phyloP scores from a whole-genome alignment of 2,888 invertebrate genomes.

The Odontocerum albicorne region DNA sequence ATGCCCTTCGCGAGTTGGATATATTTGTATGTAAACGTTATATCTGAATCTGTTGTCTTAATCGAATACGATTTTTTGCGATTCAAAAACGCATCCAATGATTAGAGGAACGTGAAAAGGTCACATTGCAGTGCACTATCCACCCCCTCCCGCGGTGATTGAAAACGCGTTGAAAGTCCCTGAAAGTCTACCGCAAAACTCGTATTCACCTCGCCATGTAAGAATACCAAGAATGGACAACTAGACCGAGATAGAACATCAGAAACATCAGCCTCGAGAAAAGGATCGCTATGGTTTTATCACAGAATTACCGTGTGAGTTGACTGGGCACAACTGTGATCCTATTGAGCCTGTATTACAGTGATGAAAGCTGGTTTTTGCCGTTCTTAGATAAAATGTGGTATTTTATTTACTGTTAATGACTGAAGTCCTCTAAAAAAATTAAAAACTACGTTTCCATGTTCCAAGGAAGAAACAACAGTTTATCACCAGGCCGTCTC shows the following conservation, averaged over 20 bases:
- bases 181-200: conserved; percentile 29
- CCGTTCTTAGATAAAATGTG: too few species aligned
- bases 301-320: conserved; percentile 24
- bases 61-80: too few species aligned
- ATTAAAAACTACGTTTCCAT: too few species aligned
- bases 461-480: too few species aligned
- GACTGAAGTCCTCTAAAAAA: too few species aligned
- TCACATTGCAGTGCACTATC: conserved; percentile 24
- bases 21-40: too few species aligned
- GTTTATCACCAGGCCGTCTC: too few species aligned
- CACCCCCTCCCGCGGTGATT: conserved; percentile 1
- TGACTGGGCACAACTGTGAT: conserved; percentile 22
- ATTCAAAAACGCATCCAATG: conserved; percentile 22
- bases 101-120: conserved; percentile 27
- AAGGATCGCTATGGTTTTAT: conserved; percentile 6
- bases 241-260: conserved; percentile 5
- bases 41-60: too few species aligned
- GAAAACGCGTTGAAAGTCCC: conserved; percentile 23
- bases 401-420: too few species aligned
- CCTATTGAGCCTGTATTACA: conserved; percentile 14
- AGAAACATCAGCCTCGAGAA: neutral
- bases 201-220: conserved; percentile 25
- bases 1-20: too few species aligned
- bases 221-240: conserved; percentile 15
- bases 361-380: too few species aligned